Base-by-base conservation (phyloP, 64 coral and sea anemone genomes). In the Montipora foliosa region DNA sequence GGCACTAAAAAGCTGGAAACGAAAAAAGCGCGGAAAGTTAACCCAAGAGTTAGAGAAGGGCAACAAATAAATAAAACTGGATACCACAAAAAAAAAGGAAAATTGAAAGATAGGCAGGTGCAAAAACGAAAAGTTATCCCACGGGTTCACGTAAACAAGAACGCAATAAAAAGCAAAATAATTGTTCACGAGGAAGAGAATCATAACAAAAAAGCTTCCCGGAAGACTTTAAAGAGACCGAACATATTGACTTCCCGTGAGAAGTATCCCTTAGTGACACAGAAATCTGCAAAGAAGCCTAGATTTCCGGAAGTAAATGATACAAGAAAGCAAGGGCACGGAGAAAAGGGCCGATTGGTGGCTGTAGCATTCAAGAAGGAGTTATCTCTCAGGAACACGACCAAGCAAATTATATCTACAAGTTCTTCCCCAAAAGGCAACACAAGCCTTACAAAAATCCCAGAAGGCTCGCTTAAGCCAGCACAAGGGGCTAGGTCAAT, bases 91-190 rank as follows among this genome's bases (percentile, higher is more conserved):
- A 57, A 11, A 11, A 57, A 37, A 0, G 6, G 11, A 57, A 57
- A 57, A 57, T 57, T 57, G 53, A 57, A 57, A 57, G 11, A 3
- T 57, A 8, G 5, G 53, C 53, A 57, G 53, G 53, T 8, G 0
- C 6, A 57, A 11, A 57, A 57, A 57, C 6, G 53, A 57, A 4
- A 57, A 57, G 4, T 6, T 8, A 57, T 8, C 6, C 6, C 6
- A 8, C 53, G 6, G 6, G 53, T 57, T 6, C 53, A 57, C 6
- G 17, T 9, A 48, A 64, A 50, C n/a, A 14, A 8, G 5, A 86
- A 45, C 16, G 66, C 47, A 49, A 21, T 50, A 86, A 86, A 86
- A 45, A 86, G 10, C 10, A 49, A 86, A 86, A 7, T 19, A 21
- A 4, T 24, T 70, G 16, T 3, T 68, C 45, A n/a, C 19, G 9